These are phyloP conservation scores for Aeoliscus strigatus DNA, from an alignment of 2,797 vertebrate genomes.

Conservation along the genomic window DNA sequence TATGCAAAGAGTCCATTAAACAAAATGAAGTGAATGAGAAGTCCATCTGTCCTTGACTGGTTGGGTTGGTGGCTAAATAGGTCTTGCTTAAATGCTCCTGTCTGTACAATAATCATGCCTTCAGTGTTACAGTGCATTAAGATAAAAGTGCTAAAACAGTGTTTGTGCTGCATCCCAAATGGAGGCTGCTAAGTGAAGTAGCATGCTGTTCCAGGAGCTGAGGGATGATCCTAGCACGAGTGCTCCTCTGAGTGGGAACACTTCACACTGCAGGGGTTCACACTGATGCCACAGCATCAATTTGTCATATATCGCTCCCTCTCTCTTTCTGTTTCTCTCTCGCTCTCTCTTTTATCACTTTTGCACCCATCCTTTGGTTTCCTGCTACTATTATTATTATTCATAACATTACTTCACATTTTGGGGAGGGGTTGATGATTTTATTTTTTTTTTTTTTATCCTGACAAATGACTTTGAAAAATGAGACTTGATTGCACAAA, in stretches of 20 bases:
- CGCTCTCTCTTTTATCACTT: slow-evolving; percentile 31
- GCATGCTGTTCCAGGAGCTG: slow-evolving; percentile 62
- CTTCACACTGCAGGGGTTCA: slow-evolving; percentile 61
- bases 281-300: slow-evolving; percentile 47
- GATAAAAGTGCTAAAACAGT: slow-evolving; percentile 70
- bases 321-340: slow-evolving; percentile 40
- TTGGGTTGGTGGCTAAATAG: slow-evolving; percentile 47
- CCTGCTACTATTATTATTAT: slow-evolving; percentile 29
- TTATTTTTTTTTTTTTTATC: neutral
- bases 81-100: slow-evolving; percentile 50
- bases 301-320: too few relatives aligned
- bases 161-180: slow-evolving; percentile 67
- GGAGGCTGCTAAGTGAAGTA: slow-evolving; percentile 69
- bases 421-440: too few relatives aligned
- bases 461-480: slow-evolving; percentile 46
- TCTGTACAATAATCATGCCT: slow-evolving; percentile 56
- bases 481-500: slow-evolving; percentile 35
- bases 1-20: too few relatives aligned
- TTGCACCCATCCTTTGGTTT: slow-evolving; percentile 35
- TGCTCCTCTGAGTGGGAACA: slow-evolving; percentile 63
- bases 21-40: slow-evolving; percentile 37
- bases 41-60: slow-evolving; percentile 43
- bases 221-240: slow-evolving; percentile 64
- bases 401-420: slow-evolving; percentile 29
- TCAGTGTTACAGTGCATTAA: slow-evolving; percentile 63